Evolutionary conservation across 2,113 vertebrate species (phyloP).

Genomic region (Callipepla californica): DNA sequence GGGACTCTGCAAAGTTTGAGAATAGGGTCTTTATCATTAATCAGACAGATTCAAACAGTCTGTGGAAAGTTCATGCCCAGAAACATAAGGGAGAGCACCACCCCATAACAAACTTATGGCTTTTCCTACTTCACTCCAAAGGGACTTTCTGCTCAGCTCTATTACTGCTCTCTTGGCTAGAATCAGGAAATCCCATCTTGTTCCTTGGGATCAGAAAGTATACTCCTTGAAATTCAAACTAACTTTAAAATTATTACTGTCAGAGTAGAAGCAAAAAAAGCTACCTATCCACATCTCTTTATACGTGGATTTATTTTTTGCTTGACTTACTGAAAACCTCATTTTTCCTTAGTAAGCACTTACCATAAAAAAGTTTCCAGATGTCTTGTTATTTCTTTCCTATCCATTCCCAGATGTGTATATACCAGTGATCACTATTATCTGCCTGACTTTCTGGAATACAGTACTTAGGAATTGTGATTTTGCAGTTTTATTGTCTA

Average conservation of each 20-base stretch:
- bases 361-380: slow-evolving; percentile 25
- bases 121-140: not conserved
- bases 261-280: not conserved
- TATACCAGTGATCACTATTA: not conserved
- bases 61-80: not conserved
- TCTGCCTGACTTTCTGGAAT: not conserved
- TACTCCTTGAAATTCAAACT: not conserved
- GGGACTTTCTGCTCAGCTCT: not conserved
- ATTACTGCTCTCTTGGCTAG: not conserved
- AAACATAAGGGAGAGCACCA: not conserved
- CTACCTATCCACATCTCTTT: not conserved
- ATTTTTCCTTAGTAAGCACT: slow-evolving; percentile 2
- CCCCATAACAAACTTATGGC: not conserved
- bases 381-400: slow-evolving; percentile 20
- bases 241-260: not conserved
- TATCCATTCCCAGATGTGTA: not conserved
- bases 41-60: not conserved
- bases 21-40: not conserved
- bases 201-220: not conserved
- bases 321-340: not conserved
- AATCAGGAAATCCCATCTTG: not conserved
- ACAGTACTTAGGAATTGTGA: not conserved
- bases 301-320: not conserved
- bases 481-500: not conserved
- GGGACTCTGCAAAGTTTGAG: not conserved